phyloP scores from a whole-genome alignment of 2,113 vertebrate genomes.

The Atlantisia rogersi region DNA sequence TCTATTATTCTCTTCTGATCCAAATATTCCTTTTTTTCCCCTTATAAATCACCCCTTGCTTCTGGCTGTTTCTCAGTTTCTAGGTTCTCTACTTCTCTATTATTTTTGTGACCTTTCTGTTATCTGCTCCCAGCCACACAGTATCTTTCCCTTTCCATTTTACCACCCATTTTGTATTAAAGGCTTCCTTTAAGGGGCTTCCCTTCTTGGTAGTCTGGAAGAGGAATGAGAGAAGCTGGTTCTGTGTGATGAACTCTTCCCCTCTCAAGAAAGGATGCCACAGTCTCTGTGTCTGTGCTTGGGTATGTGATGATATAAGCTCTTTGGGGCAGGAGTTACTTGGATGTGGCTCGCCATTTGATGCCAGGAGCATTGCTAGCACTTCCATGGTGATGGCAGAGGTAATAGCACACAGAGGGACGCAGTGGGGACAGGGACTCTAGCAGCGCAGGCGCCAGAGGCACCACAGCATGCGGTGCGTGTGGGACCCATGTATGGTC shows the following conservation, averaged over 20 bases:
- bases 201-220: not conserved
- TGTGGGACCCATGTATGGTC: not conserved
- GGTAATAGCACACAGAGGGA: not conserved
- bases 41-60: not conserved
- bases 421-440: not conserved
- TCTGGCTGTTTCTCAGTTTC: not conserved
- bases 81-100: not conserved
- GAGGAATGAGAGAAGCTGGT: not conserved
- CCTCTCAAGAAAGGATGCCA: accelerated
- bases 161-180: not conserved
- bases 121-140: not conserved
- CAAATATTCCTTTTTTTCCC: not conserved
- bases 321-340: not conserved
- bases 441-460: not conserved
- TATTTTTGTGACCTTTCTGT: not conserved
- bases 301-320: not conserved
- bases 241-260: not conserved
- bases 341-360: accelerated
- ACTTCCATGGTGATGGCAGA: not conserved
- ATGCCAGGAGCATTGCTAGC: not conserved
- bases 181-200: not conserved
- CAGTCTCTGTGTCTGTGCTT: not conserved
- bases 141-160: not conserved
- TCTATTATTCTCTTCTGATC: not conserved
- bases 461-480: accelerated